Evolutionary conservation across 2,797 vertebrate species (phyloP), one percentile per base, ranked within the genome.

Genomic region (Pogonophryne albipinna): DNA sequence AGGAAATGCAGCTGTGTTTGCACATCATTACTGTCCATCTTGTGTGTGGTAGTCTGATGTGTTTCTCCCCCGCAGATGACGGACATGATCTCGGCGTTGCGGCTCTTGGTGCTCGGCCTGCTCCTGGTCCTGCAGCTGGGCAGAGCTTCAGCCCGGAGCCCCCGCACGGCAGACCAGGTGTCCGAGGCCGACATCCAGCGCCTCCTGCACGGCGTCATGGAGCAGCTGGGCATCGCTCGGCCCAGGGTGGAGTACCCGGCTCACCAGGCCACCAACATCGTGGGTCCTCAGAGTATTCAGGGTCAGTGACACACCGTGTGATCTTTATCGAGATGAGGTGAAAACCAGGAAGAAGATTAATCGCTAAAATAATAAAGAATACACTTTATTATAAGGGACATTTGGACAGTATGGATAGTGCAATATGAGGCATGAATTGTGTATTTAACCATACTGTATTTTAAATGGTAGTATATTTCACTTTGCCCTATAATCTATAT

Each of bases 241-340:
- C 97, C 98, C 1, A 91, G 98, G 44, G 97, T 99, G 46, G 98
- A 99, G 89, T 99, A 98, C 62, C 96, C 98, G 0, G 98, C 97
- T 0, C 98, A 99, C 60, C 98, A 99, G 88, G 98, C 97, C 73
- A 96, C 96, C 42, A 99, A 99, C 85, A 95, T 99, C 0, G 97
- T 97, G 23, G 98, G 98, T 15, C 98, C 98, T 4, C 98, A 99
- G 87, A 98, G 94, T 86, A 99, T 99, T 15, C 97, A 99, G 95
- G 98, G 98, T 92, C 52, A 14, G 82, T 10, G 8, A 38, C 34
- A 38, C 34, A 38, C 34, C 34, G 34, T 57, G 2, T 2, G 15
- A 10, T 2, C 23, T 38, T 23, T 4, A 9, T 9, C 11, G 27
- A 38, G 23, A 20, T 6, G 17, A 46, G 15, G n/a, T n/a, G 27